Evolutionary conservation across 1,140 invertebrate species (phyloP).

Genomic region (Drosophila subobscura): DNA sequence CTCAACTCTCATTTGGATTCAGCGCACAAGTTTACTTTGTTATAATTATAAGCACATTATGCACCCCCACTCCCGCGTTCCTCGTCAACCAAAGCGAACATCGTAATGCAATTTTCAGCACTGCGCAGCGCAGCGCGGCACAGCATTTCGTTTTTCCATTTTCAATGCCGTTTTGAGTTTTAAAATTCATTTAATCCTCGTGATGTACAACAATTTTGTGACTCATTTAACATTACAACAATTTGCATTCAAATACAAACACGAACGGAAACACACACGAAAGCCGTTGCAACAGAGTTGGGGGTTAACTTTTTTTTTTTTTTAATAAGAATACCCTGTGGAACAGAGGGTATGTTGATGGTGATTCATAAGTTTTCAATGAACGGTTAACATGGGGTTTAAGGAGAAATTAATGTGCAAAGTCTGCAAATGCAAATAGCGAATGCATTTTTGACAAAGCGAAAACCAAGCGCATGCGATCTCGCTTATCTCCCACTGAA

Average conservation of each 20-base stretch:
- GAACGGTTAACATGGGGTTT: no score
- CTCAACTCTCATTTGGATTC: constrained; percentile 30
- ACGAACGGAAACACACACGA: constrained; percentile 29
- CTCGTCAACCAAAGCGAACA: constrained; percentile 39
- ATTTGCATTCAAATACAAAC: constrained; percentile 64
- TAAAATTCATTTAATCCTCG: constrained; percentile 66
- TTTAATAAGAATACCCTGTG: no score
- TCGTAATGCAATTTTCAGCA: constrained; percentile 50
- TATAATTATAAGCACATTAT: constrained; percentile 61
- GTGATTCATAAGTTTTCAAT: no score
- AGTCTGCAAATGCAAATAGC: no score
- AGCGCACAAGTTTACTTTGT: constrained; percentile 33
- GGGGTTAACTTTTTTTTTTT: constrained; percentile 14
- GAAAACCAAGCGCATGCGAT: no score
- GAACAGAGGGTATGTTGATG: no score
- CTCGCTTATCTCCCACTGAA: no score
- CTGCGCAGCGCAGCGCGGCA: no score
- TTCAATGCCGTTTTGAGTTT: constrained; percentile 35
- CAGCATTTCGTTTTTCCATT: constrained; percentile 37
- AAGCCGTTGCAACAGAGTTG: constrained; percentile 16
- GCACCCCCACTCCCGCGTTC: constrained; percentile 30
- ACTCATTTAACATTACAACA: constrained; percentile 73
- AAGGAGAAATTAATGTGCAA: no score
- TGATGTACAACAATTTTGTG: constrained; percentile 64
- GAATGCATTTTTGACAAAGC: no score